phyloP scores from a whole-genome alignment of 2,797 vertebrate species.

The Bovichtus variegatus region DNA sequence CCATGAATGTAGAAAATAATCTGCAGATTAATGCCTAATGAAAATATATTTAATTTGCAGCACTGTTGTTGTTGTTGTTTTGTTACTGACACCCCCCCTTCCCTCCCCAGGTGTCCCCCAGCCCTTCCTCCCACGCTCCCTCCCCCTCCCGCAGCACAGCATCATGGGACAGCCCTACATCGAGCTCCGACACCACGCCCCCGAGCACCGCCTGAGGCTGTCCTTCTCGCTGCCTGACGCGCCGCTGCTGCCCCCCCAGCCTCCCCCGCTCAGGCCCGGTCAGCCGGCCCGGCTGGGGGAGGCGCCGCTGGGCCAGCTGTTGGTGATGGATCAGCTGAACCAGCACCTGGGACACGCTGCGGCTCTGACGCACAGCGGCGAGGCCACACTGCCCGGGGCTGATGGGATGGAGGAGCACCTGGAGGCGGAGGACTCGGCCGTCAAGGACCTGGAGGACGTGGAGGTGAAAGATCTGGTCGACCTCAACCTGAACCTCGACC shows the following conservation, averaged over 20 bases:
- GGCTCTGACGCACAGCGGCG: conserved; percentile 67
- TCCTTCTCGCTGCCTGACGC: conserved; percentile 75
- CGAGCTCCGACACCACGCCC: conserved; percentile 91
- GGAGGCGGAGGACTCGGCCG: conserved; percentile 93
- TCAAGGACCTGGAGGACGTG: conserved; percentile 96
- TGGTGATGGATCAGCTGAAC: conserved; percentile 84
- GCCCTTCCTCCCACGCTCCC: conserved; percentile 87
- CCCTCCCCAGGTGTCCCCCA: conserved; percentile 80
- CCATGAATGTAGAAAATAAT: too few species aligned
- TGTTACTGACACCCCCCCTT: too few species aligned
- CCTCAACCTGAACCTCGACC: conserved; percentile 94
- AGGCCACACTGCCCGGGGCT: conserved; percentile 59
- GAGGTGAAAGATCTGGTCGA: conserved; percentile 98
- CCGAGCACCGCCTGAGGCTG: conserved; percentile 88
- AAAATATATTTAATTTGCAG: too few species aligned
- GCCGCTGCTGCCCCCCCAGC: conserved; percentile 23
- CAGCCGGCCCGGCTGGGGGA: conserved; percentile 79
- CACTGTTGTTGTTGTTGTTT: too few species aligned
- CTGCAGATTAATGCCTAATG: too few species aligned
- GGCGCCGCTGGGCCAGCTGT: conserved; percentile 67
- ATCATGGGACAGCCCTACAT: conserved; percentile 96
- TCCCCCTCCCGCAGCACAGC: conserved; percentile 91
- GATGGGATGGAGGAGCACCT: conserved; percentile 87
- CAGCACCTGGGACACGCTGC: conserved; percentile 78
- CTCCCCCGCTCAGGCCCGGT: conserved; percentile 35